These are phyloP conservation scores for Strix uralensis DNA, from an alignment of 2,113 vertebrate genomes.

Conservation along the genomic window DNA sequence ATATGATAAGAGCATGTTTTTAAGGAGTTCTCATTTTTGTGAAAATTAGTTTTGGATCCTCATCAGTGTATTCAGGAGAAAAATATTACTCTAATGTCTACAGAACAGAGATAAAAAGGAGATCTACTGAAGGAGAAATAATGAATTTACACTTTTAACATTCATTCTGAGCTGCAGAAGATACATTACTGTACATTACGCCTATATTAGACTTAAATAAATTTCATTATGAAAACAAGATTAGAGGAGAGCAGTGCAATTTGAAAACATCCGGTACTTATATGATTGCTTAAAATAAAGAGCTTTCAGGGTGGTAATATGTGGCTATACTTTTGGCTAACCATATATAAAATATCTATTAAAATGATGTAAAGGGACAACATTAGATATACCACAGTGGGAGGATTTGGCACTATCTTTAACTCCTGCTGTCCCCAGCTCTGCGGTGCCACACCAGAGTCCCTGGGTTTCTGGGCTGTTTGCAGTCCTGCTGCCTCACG, in stretches of 20 bases:
- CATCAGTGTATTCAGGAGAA: slow-evolving; percentile 63
- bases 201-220: slow-evolving; percentile 72
- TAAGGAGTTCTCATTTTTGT: slow-evolving; percentile 57
- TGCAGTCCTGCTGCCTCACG: neutral
- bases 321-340: slow-evolving; percentile 37
- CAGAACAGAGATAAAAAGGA: slow-evolving; percentile 62
- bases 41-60: slow-evolving; percentile 69
- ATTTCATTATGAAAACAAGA: slow-evolving; percentile 74
- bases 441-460: neutral
- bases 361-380: neutral
- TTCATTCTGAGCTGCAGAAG: slow-evolving; percentile 54
- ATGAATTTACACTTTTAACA: slow-evolving; percentile 69
- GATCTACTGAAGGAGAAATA: slow-evolving; percentile 60
- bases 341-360: neutral
- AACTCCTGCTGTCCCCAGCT: neutral
- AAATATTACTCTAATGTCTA: slow-evolving; percentile 60
- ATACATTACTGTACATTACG: slow-evolving; percentile 71
- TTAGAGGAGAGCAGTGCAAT: slow-evolving; percentile 62
- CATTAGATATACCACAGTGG: neutral
- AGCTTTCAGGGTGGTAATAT: slow-evolving; percentile 2
- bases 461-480: neutral
- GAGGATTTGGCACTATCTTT: neutral
- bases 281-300: slow-evolving; percentile 60
- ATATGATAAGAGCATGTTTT: slow-evolving; percentile 37
- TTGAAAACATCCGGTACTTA: slow-evolving; percentile 62